Base-by-base conservation (phyloP, 2,888 invertebrate genomes). In the Dexiosoma caninum region DNA sequence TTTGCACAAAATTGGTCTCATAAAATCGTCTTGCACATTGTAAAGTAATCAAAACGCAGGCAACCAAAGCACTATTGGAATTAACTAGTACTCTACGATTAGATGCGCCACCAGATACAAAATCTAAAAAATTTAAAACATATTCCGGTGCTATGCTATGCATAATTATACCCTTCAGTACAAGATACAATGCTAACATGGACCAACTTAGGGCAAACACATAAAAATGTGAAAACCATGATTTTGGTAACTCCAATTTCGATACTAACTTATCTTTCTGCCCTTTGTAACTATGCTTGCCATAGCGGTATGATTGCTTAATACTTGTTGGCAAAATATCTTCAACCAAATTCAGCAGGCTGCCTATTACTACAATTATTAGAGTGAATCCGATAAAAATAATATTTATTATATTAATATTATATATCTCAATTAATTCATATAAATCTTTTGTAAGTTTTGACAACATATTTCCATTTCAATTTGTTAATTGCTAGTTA, bases 161-260 rank as follows among this genome's bases (percentile, higher is more conserved):
- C 53, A 90, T 90, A 16, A 84, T 30, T 1, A 86, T 80, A 92
- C 94, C 57, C 2, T 82, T 83, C 2, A 84, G 46, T 1, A 86
- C 66, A 0, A 90, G 49, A 49, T 83, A 85, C 0, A 88, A 77
- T 2, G 86, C 86, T 62, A 87, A 37, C 14, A 85, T 86, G 66
- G 93, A 92, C 84, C 93, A 91, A 27, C 93, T 83, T 1, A 93
- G 91, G 0, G 95, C 94, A 86, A 94, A 94, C 6, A 93, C 86
- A 87, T 97, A 97, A 87, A 96, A 96, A 90, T 97, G 96, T 84
- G 91, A 92, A 86, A 96, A 97, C 92, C 94, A 95, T 53, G 94
- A 92, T 89, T 96, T 96, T 0, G 96, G 96, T 51, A 96, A 91
- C 88, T 95, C 94, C 16, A 93, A 27, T 21, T 87, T 85, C 44